These are phyloP conservation scores for Paragorgia papillata DNA, from an alignment of 92 coral and sea anemone species.

Conservation along the genomic window DNA sequence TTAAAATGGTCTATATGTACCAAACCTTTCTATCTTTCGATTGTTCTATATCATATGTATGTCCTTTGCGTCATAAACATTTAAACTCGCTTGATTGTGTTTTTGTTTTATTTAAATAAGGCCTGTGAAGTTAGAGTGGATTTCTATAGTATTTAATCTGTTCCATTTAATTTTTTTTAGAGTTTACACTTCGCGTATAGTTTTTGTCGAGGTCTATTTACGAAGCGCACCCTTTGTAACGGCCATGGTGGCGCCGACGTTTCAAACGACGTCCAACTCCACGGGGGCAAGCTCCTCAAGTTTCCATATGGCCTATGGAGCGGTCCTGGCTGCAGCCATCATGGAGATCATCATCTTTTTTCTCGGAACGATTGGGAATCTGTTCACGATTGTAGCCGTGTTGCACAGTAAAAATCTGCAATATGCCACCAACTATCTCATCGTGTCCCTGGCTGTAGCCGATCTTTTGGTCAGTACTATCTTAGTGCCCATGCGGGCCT, in stretches of 20 bases:
- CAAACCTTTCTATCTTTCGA: no score
- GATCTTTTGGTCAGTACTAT: constrained; percentile 74
- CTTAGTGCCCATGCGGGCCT: constrained; percentile 85
- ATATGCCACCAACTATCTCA: constrained; percentile 72
- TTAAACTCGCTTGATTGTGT: no score
- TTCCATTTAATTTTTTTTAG: no score
- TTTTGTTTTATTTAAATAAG: no score
- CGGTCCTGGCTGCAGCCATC: constrained; percentile 70
- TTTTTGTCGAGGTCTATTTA: no score
- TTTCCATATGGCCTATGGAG: constrained; percentile 49
- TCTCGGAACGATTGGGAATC: constrained; percentile 72
- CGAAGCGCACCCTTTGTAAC: no score
- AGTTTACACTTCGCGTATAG: no score
- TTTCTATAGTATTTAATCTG: no score
- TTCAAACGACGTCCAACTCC: background rate
- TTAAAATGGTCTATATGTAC: no score
- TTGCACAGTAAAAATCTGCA: constrained; percentile 69
- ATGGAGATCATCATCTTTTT: constrained; percentile 67
- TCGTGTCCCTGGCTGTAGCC: constrained; percentile 77
- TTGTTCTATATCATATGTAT: no score
- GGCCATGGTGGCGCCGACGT: background rate
- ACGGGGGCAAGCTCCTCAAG: background rate
- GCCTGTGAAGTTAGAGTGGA: no score
- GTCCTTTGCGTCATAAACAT: no score
- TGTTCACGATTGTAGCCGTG: constrained; percentile 69